A percentile compares a stretch with the other conserved stretches of the same genome.
These are phyloP conservation scores for Nycticebus coucang DNA, from an alignment of 2,113 vertebrate genomes.

Conservation along the genomic window DNA sequence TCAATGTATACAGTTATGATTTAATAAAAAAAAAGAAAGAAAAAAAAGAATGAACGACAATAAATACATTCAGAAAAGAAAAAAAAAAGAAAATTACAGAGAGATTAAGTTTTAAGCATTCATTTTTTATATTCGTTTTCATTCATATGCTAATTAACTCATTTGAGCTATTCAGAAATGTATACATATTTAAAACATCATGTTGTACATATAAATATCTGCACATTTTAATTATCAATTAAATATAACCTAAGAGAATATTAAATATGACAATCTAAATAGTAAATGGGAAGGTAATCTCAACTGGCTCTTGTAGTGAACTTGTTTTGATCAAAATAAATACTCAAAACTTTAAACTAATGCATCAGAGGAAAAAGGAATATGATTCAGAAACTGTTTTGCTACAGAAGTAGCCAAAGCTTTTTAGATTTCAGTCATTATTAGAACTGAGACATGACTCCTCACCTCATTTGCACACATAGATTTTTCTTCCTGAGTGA, in stretches of 20 bases:
- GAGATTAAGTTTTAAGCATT: neutral
- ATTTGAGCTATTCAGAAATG: neutral
- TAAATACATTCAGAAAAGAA: too few species aligned
- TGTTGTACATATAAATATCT: neutral
- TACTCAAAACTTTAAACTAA: neutral
- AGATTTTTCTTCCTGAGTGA: neutral
- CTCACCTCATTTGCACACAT: neutral
- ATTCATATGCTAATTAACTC: neutral
- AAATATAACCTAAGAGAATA: neutral
- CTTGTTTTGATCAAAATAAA: constrained; percentile 42
- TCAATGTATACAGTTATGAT: too few species aligned
- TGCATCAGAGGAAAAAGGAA: neutral
- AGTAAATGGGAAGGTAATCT: constrained; percentile 16
- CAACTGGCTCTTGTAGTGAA: neutral
- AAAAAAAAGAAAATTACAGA: neutral
- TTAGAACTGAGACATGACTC: neutral
- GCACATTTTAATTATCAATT: neutral
- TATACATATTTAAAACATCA: neutral
- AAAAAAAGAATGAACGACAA: too few species aligned
- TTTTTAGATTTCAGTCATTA: neutral
- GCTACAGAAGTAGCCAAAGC: neutral
- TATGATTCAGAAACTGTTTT: neutral
- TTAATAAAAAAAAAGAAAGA: too few species aligned
- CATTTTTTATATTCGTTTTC: too few species aligned
- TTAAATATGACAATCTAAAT: constrained; percentile 50